Conservation (phyloP, 2,113 vertebrate genomes). For the Aix galericulata region DNA sequence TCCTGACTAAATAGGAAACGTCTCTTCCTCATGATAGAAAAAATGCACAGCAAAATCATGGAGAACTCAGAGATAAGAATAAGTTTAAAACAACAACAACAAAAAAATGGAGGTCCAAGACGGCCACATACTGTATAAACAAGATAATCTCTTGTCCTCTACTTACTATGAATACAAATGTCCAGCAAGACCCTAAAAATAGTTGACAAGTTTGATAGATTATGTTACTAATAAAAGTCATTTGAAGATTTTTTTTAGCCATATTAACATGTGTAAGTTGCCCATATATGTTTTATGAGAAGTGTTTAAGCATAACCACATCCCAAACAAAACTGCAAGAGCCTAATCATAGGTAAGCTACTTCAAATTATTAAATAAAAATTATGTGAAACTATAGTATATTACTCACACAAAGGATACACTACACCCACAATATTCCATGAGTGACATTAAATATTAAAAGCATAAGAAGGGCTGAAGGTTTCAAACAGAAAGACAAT, state of each 20-base stretch:
- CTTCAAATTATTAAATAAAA: not conserved
- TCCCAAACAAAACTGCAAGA: not conserved
- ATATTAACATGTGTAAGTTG: not conserved
- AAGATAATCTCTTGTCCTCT: not conserved
- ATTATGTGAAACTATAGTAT: too few species aligned
- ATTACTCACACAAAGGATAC: not conserved
- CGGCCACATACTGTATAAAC: not conserved
- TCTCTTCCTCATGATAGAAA: not conserved
- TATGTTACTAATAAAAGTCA: not conserved
- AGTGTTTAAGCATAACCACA: not conserved
- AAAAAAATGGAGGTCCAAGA: not conserved
- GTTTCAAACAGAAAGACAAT: not conserved
- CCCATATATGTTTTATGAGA: not conserved
- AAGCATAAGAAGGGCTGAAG: not conserved
- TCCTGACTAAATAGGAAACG: not conserved
- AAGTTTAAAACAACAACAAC: not conserved
- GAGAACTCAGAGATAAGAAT: not conserved
- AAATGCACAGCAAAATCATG: not conserved
- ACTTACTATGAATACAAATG: not conserved
- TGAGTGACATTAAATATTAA: not conserved
- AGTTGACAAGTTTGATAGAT: not conserved
- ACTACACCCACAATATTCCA: not conserved
- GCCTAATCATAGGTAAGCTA: not conserved
- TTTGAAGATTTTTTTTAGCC: not conserved
- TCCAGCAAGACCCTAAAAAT: not conserved